Evolutionary conservation across 1,140 invertebrate genomes (phyloP).

Genomic region (Trichomalopsis sarcophagae): DNA sequence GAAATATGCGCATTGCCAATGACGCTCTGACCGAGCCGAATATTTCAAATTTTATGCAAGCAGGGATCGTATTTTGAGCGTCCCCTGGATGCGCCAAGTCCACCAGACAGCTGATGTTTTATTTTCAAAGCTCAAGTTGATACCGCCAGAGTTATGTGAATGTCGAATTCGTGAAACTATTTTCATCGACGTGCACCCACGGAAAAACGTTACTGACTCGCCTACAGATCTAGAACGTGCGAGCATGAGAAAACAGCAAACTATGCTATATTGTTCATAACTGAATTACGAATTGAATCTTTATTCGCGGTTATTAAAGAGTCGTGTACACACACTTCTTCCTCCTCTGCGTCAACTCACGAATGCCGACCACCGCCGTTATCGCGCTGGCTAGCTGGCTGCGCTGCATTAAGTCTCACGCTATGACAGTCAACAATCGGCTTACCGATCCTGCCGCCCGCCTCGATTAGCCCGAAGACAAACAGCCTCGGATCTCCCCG

Average conservation of each 20-base stretch:
- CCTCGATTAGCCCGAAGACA: slow-evolving; percentile 38
- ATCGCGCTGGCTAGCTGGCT: background rate
- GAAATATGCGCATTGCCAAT: slow-evolving; percentile 36
- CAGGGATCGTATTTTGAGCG: background rate
- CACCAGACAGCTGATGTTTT: background rate
- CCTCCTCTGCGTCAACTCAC: background rate
- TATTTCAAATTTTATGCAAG: background rate
- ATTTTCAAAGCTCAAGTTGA: background rate
- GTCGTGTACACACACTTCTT: background rate
- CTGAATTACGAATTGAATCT: too few species aligned
- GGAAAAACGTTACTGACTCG: too few species aligned
- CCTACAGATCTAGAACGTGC: too few species aligned
- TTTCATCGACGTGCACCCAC: too few species aligned
- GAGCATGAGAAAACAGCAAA: too few species aligned
- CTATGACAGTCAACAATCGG: slow-evolving; percentile 44
- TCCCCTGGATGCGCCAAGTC: background rate
- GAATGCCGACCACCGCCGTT: background rate
- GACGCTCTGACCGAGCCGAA: background rate
- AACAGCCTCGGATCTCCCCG: slow-evolving; percentile 21
- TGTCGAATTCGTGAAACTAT: too few species aligned
- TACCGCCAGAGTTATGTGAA: too few species aligned
- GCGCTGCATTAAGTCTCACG: slow-evolving; percentile 27
- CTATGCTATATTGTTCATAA: too few species aligned
- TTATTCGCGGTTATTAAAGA: background rate
- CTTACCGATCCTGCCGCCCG: slow-evolving; percentile 11